Evolutionary conservation across 2,113 vertebrate genomes (phyloP), one percentile per base, ranked within the genome.

Genomic region (Polypterus bichir): DNA sequence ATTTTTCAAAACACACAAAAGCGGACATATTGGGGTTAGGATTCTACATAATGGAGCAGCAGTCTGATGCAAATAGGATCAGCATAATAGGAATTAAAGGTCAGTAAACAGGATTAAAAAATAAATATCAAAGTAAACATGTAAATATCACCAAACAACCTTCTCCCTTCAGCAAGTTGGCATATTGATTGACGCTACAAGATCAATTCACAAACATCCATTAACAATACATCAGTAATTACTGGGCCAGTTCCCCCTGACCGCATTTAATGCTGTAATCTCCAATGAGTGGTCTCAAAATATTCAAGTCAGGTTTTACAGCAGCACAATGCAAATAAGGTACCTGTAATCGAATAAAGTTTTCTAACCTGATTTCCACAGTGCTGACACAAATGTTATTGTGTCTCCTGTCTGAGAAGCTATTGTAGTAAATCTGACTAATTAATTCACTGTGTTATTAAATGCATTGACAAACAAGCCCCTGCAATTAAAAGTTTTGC

Each of bases 51-150:
- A 48, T 48, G 57, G 58, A 58, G 59, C 45, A 48, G 48, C 65
- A 58, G 46, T 8, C 47, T 66, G 54, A 66, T 62, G 54, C 59
- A 62, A 62, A 66, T 66, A 27, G 56, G 47, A 61, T n/a, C 47
- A 61, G 27, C 53, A 57, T 52, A 47, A 44, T 6, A 46, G 57
- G 9, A 57, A 51, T 47, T 61, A 71, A 75, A 75, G 75, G 70
- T 75, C 73, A 79, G 73, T 77, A 76, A 72, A 62, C 68, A 67
- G 75, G 70, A 75, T 77, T 67, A 70, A 64, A 76, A 79, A 74
- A 74, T 75, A 73, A 79, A 76, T 74, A 72, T 71, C 61, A 74
- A 65, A 66, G 69, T 51, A 63, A 69, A 67, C 66, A 5, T 68
- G 64, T 66, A 65, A 70, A 65, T n/a, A 60, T 54, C 61, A 59